Evolutionary conservation across 1,140 invertebrate species (phyloP).

Genomic region (Maconellicoccus hirsutus): DNA sequence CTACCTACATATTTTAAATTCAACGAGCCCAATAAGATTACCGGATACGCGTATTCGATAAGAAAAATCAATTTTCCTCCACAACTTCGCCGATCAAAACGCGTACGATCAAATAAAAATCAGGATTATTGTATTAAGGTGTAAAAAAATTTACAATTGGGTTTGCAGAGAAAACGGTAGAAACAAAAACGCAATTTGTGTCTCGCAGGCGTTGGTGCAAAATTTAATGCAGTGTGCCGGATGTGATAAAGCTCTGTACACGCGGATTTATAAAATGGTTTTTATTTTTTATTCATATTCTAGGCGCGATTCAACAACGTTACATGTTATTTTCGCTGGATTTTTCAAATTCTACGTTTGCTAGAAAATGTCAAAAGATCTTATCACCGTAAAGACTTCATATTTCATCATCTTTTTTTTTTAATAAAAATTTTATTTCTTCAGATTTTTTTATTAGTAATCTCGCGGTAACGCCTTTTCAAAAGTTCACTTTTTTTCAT

Average conservation of each 20-base stretch:
- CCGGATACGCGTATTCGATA: no score
- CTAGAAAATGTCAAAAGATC: background rate
- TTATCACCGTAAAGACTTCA: conserved; percentile 3
- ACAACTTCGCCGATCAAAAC: no score
- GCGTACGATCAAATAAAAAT: no score
- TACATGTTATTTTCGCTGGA: background rate
- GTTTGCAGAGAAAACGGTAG: no score
- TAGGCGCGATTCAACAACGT: background rate
- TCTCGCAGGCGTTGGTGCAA: background rate
- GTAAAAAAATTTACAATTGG: no score
- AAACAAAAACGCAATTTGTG: no score
- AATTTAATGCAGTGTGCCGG: background rate
- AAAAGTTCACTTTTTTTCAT: background rate
- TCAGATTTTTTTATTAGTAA: background rate
- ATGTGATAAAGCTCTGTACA: background rate
- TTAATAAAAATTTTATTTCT: background rate
- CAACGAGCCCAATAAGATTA: no score
- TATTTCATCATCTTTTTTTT: conserved; percentile 1
- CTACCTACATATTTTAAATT: no score
- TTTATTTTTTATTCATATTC: conserved; percentile 6
- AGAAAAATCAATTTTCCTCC: no score
- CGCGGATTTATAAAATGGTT: conserved; percentile 3
- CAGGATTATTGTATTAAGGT: no score
- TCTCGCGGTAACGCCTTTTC: background rate
- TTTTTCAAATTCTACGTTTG: background rate